Evolutionary conservation across 37 sponge, comb jelly and placozoan genomes (phyloP).

Genomic region (Theonella swinhoei): DNA sequence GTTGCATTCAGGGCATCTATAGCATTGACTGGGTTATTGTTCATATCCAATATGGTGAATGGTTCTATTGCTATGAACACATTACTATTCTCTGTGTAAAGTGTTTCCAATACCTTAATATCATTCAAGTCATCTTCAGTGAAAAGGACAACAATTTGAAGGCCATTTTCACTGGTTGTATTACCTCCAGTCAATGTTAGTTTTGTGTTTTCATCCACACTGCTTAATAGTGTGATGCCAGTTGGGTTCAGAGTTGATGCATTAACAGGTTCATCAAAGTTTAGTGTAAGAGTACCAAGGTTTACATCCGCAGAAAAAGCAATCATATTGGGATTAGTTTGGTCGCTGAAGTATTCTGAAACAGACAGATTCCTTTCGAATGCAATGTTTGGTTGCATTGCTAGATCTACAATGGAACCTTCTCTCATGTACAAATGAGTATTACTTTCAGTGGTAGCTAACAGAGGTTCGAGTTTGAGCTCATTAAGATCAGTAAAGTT

Average conservation of each 20-base stretch:
- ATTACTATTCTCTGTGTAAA: conserved; percentile 43
- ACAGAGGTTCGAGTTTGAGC: conserved; percentile 65
- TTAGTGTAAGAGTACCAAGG: conserved; percentile 59
- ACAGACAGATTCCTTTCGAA: neutral
- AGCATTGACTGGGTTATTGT: conserved; percentile 55
- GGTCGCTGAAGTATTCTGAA: conserved; percentile 40
- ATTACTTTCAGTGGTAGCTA: conserved; percentile 64
- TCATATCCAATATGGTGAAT: conserved; percentile 73
- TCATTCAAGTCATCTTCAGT: conserved; percentile 59
- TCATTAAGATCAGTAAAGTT: conserved; percentile 66
- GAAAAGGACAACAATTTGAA: conserved; percentile 50
- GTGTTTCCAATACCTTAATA: conserved; percentile 68
- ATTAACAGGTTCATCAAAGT: conserved; percentile 89
- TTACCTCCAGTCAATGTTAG: conserved; percentile 74
- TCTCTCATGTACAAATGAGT: conserved; percentile 48
- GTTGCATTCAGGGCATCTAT: conserved; percentile 57
- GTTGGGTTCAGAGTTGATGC: conserved; percentile 57
- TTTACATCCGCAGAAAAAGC: conserved; percentile 65
- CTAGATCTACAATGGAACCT: conserved; percentile 63
- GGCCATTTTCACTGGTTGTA: conserved; percentile 74
- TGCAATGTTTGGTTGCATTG: conserved; percentile 45
- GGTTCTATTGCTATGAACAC: conserved; percentile 46
- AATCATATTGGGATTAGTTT: conserved; percentile 57
- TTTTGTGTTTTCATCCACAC: neutral
- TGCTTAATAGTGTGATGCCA: conserved; percentile 59